phyloP scores from a whole-genome alignment of 2,888 invertebrate genomes.

The Drosophila antonietae region DNA sequence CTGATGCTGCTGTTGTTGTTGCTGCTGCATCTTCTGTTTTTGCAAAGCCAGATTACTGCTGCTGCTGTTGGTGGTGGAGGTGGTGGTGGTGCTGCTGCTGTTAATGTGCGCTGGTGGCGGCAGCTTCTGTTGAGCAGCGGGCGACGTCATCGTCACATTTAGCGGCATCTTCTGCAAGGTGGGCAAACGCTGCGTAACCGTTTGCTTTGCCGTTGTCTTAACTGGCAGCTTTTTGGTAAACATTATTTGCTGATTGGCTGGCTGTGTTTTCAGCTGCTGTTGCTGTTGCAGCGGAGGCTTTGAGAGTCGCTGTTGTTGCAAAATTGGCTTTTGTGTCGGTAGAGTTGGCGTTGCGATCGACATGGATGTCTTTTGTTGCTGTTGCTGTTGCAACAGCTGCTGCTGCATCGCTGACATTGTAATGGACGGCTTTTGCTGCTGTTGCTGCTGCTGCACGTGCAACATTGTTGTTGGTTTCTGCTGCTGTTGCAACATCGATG shows the following conservation, averaged over 20 bases:
- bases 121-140: constrained; percentile 18
- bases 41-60: constrained; percentile 7
- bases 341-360: neutral
- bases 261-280: constrained; percentile 11
- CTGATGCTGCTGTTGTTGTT: constrained; percentile 1
- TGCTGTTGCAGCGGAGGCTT: constrained; percentile 23
- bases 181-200: constrained; percentile 41
- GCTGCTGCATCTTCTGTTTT: constrained; percentile 22
- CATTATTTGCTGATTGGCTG: constrained; percentile 2
- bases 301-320: constrained; percentile 22
- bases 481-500: constrained; percentile 3
- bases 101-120: constrained; percentile 34
- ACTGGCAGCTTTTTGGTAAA: constrained; percentile 24
- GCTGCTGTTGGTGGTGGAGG: neutral
- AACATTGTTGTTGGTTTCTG: neutral
- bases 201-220: constrained; percentile 22
- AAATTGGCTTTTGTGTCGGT: constrained; percentile 16
- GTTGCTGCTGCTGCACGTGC: constrained; percentile 12
- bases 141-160: constrained; percentile 3
- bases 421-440: constrained; percentile 11
- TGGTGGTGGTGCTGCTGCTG: constrained; percentile 9
- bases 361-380: constrained; percentile 3
- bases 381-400: constrained; percentile 6
- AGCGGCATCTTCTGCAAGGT: constrained; percentile 35
- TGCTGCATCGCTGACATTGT: constrained; percentile 11